A percentile compares a stretch with the other conserved stretches of the same genome.
Conservation (phyloP, 2,888 invertebrate genomes). For the Pediacus dermestoides region DNA sequence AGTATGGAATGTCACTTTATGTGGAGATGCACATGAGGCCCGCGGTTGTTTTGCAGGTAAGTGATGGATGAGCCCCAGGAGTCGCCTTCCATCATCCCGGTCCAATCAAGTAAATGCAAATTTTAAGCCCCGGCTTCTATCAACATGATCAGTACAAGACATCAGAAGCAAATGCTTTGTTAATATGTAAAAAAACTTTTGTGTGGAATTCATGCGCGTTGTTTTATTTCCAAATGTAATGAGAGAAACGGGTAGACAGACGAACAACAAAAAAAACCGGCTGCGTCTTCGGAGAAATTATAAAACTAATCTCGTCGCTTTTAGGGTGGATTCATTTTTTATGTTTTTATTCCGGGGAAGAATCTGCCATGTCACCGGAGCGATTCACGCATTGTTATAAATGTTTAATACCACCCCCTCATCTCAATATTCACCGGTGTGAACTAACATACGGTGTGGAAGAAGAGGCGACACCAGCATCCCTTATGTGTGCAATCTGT, state of each 20-base stretch:
- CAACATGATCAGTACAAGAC: too few relatives aligned
- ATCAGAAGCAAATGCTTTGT: too few relatives aligned
- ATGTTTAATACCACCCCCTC: constrained; percentile 22
- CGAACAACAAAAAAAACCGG: too few relatives aligned
- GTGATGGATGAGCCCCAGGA: constrained; percentile 39
- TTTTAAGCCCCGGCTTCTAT: too few relatives aligned
- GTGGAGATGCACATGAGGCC: constrained; percentile 29
- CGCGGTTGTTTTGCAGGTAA: constrained; percentile 31
- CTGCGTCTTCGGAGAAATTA: too few relatives aligned
- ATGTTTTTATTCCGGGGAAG: constrained; percentile 12
- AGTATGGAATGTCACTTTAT: constrained; percentile 29
- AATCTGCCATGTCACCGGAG: constrained; percentile 18
- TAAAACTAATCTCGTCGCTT: constrained; percentile 16
- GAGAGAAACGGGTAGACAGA: too few relatives aligned
- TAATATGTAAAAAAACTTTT: too few relatives aligned
- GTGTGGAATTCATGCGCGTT: too few relatives aligned
- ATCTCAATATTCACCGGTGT: constrained; percentile 8
- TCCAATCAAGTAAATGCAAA: constrained; percentile 41
- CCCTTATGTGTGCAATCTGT: too few relatives aligned
- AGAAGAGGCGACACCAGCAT: constrained; percentile 11
- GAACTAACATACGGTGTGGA: constrained; percentile 16
- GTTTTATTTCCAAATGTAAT: too few relatives aligned
- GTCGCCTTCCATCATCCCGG: constrained; percentile 36
- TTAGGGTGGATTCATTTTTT: constrained; percentile 17
- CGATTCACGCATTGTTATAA: constrained; percentile 21